These are phyloP conservation scores for Poeciliopsis turneri DNA, from an alignment of 2,797 vertebrate genomes.

Conservation along the genomic window DNA sequence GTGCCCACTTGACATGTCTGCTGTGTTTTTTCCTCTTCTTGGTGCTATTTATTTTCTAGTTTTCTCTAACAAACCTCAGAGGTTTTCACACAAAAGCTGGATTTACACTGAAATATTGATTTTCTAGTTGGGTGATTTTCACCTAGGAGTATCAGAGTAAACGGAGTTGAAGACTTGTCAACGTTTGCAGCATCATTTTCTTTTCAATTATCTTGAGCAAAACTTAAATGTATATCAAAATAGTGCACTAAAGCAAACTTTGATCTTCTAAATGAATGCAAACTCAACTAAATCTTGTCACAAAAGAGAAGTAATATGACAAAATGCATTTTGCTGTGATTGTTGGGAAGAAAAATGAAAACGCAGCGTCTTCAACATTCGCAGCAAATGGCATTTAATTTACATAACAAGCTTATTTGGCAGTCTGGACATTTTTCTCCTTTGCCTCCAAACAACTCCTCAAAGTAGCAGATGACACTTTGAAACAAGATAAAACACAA, in stretches of 20 bases:
- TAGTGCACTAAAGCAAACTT: neutral
- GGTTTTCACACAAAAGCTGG: neutral
- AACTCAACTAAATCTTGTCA: neutral
- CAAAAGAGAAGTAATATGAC: neutral
- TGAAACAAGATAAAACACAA: constrained; percentile 30
- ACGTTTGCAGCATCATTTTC: neutral
- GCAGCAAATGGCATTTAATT: neutral
- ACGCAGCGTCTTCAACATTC: neutral
- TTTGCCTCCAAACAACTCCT: constrained; percentile 17
- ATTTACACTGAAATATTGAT: neutral
- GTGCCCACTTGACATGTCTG: neutral
- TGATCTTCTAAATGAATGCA: neutral
- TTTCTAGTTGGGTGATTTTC: neutral
- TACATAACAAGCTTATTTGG: constrained; percentile 11
- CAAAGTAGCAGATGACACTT: constrained; percentile 12
- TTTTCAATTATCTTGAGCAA: neutral
- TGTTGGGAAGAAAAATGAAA: neutral
- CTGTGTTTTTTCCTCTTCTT: neutral
- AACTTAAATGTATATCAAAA: constrained; percentile 1
- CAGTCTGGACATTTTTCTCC: constrained; percentile 29
- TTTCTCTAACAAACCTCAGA: neutral
- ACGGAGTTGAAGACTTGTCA: neutral
- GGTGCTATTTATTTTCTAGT: neutral
- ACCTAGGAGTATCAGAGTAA: neutral
- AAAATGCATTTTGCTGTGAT: constrained; percentile 14